phyloP scores from a whole-genome alignment of 2,888 invertebrate species.

The Neoscelio sp. region DNA sequence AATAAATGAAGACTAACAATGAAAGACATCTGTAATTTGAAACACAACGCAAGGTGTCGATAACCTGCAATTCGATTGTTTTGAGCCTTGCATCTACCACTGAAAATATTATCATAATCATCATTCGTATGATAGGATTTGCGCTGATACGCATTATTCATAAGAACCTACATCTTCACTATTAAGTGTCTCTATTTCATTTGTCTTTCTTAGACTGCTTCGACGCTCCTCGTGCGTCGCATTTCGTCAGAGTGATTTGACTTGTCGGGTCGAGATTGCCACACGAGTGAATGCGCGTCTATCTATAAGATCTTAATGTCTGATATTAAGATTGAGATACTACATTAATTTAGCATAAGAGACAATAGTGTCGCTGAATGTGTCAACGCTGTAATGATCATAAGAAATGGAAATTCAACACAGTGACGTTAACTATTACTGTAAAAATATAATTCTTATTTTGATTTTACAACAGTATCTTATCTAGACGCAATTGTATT shows the following conservation, averaged over 20 bases:
- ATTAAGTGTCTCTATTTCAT: slow-evolving; percentile 43
- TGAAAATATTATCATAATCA: slow-evolving; percentile 58
- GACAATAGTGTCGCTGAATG: slow-evolving; percentile 51
- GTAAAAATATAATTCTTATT: slow-evolving; percentile 17
- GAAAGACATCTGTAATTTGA: slow-evolving; percentile 4
- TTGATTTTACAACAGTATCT: background rate
- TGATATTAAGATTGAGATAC: slow-evolving; percentile 57
- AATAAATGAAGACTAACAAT: background rate
- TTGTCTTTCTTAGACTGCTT: slow-evolving; percentile 35
- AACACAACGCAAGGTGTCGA: slow-evolving; percentile 13
- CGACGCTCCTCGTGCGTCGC: slow-evolving; percentile 19
- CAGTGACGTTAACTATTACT: slow-evolving; percentile 20
- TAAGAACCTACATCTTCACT: slow-evolving; percentile 42
- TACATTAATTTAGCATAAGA: slow-evolving; percentile 49
- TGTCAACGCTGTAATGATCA: slow-evolving; percentile 46
- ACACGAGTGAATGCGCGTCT: slow-evolving; percentile 24
- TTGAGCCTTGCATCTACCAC: slow-evolving; percentile 9
- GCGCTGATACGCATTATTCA: slow-evolving; percentile 59
- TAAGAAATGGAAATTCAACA: slow-evolving; percentile 40
- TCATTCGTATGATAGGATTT: slow-evolving; percentile 53
- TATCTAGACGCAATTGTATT: too few relatives aligned
- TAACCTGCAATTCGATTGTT: slow-evolving; percentile 48
- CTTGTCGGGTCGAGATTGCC: slow-evolving; percentile 51
- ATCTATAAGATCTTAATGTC: slow-evolving; percentile 50
- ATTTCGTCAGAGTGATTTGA: slow-evolving; percentile 57